These are phyloP conservation scores for Vanessa tameamea DNA, from an alignment of 1,140 invertebrate genomes.

Conservation along the genomic window DNA sequence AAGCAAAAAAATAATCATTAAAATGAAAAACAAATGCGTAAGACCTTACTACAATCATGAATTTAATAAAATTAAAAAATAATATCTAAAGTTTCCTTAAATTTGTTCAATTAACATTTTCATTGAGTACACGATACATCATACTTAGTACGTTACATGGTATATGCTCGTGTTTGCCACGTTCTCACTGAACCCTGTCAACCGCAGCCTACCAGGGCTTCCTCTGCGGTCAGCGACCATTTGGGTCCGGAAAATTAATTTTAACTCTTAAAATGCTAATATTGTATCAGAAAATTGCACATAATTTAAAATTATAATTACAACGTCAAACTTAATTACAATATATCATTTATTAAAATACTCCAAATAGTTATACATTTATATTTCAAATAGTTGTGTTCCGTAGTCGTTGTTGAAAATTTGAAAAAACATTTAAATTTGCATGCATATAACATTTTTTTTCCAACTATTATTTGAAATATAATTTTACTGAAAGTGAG, in stretches of 20 bases:
- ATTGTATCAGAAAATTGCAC: background rate
- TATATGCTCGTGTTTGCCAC: background rate
- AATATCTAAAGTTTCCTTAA: background rate
- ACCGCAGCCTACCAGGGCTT: conserved; percentile 12
- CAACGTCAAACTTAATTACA: background rate
- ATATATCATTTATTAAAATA: no score
- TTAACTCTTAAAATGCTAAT: conserved; percentile 11
- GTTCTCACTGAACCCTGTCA: conserved; percentile 5
- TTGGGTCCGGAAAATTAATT: background rate
- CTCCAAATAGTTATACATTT: no score
- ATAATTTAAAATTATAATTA: background rate
- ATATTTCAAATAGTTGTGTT: no score
- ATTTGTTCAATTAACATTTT: background rate
- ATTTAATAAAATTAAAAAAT: no score
- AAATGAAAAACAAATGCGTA: no score
- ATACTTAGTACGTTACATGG: background rate
- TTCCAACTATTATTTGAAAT: no score
- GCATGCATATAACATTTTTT: no score
- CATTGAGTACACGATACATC: background rate
- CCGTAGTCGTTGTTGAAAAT: no score
- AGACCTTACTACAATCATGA: no score
- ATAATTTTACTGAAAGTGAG: no score
- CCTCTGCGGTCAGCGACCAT: conserved; percentile 15
- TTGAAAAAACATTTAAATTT: no score
- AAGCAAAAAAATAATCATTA: no score